A percentile compares a stretch with the other conserved stretches of the same genome.
These are phyloP conservation scores for Melierax canorus DNA, from an alignment of 2,113 vertebrate genomes.

Conservation along the genomic window DNA sequence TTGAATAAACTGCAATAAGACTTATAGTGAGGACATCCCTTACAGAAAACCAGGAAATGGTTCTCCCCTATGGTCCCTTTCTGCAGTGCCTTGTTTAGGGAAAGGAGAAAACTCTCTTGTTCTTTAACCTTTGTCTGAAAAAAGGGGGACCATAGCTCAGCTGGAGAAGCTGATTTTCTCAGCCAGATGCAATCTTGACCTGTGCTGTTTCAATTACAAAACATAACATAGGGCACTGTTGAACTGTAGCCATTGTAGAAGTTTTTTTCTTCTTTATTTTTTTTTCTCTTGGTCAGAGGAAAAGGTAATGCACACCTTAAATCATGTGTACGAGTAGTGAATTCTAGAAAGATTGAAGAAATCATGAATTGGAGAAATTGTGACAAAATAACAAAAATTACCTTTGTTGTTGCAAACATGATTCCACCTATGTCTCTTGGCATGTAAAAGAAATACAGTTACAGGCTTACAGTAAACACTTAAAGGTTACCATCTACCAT, in stretches of 20 bases:
- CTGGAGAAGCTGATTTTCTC: not conserved
- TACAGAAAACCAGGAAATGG: not conserved
- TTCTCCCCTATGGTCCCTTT: not conserved
- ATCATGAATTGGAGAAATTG: not conserved
- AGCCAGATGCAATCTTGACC: not conserved
- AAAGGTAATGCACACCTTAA: not conserved
- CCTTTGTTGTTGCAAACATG: not conserved
- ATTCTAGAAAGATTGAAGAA: not conserved
- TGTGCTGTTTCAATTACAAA: not conserved
- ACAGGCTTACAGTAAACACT: not conserved
- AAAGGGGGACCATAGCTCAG: not conserved
- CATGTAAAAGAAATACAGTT: not conserved
- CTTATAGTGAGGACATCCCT: not conserved
- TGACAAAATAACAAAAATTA: not conserved
- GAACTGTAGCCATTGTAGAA: not conserved
- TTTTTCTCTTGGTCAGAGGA: not conserved
- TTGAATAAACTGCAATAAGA: not conserved
- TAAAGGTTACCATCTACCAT: not conserved
- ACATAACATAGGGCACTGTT: not conserved
- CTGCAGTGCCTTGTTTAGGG: not conserved
- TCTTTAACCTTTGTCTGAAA: not conserved
- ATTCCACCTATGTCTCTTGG: not conserved
- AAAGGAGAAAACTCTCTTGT: not conserved
- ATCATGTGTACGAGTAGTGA: not conserved
- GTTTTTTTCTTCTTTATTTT: not conserved